Percentiles rank a stretch among this genome's conserved stretches.
phyloP scores from a whole-genome alignment of 2,888 invertebrate genomes.

The Trichopria drosophilae region DNA sequence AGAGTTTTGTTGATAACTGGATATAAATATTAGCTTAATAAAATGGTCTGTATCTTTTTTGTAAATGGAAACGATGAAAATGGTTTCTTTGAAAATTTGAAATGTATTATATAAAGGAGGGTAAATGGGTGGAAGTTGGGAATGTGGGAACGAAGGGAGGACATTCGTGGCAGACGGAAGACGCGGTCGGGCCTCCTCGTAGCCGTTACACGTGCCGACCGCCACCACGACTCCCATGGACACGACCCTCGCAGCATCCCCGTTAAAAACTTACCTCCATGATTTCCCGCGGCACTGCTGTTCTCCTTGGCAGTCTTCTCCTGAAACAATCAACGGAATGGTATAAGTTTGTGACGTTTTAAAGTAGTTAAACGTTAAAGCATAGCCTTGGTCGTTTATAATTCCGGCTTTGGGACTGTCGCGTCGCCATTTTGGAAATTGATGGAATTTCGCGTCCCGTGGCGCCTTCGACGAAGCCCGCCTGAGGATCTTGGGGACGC shows the following conservation, averaged over 20 bases:
- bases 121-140: too few species aligned
- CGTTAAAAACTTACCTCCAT: constrained; percentile 52
- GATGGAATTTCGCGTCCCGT: constrained; percentile 66
- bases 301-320: constrained; percentile 57
- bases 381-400: not conserved
- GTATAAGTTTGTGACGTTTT: constrained; percentile 17
- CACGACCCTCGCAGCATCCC: constrained; percentile 8
- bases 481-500: constrained; percentile 1
- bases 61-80: too few species aligned
- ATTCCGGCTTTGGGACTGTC: constrained; percentile 37
- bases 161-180: too few species aligned
- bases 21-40: too few species aligned
- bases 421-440: constrained; percentile 90
- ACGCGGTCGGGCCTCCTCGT: too few species aligned
- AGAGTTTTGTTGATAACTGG: too few species aligned
- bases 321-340: constrained; percentile 45
- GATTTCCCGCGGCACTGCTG: constrained; percentile 54
- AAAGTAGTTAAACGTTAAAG: not conserved
- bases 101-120: too few species aligned
- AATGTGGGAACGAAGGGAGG: too few species aligned
- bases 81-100: too few species aligned
- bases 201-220: too few species aligned
- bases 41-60: too few species aligned
- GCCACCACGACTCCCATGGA: not conserved
- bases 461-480: constrained; percentile 44